Evolutionary conservation across 2,113 vertebrate species (phyloP), one percentile per base, ranked within the genome.

Genomic region (Girardinichthys multiradiatus): DNA sequence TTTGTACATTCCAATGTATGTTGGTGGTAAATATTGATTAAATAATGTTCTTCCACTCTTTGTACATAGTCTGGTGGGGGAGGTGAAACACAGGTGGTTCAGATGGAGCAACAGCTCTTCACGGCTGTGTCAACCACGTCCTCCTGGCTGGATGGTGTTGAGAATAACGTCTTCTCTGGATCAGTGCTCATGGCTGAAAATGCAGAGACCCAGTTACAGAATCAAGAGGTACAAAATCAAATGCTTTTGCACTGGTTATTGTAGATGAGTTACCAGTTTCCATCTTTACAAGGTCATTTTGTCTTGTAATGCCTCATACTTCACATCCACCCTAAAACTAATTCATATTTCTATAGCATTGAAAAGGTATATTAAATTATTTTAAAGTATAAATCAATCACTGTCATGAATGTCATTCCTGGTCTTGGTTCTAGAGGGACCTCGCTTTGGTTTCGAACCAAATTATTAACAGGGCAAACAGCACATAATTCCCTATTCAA

Each of bases 101-200:
- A 90, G 33, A 89, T 96, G 87, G 96, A 98, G 57, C 95, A 95
- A 83, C 96, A 95, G 82, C 84, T 98, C 3, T 97, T 95, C 64
- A 88, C 94, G 3, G 95, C 95, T 12, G 93, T 96, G 31, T 92
- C 94, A 12, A 94, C 95, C 10, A 94, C 96, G 0, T 96, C 96
- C 0, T 70, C 91, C 5, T 98, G 97, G 97, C 80, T 98, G 72
- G 96, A 98, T 84, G 91, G 92, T 2, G 94, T 98, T 1, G 97
- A 98, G 86, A 95, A 96, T 65, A 92, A 68, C 1, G 87, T 96
- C 10, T 95, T 98, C 86, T 93, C 95, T 57, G 88, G 94, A 42
- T 89, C 95, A 7, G 90, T 93, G 58, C 87, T 95, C 24, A 81
- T 95, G 59, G 94, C 94, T 27, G 95, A 97, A 85, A 94, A 96